Percentiles rank a stretch among this genome's conserved stretches.
phyloP scores from a whole-genome alignment of 2,797 vertebrate species.

The Amblyraja radiata region DNA sequence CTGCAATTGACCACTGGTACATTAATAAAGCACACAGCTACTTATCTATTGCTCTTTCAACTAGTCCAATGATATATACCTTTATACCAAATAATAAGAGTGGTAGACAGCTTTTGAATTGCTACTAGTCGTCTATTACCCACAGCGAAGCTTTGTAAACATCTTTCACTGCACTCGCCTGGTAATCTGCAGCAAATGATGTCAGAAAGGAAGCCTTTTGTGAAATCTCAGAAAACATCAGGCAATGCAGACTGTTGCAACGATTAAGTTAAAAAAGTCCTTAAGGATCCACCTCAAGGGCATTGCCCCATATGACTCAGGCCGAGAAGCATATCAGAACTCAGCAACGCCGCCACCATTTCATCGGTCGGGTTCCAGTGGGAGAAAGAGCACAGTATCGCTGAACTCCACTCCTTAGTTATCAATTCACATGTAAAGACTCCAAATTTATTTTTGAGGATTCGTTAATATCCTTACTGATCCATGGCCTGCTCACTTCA shows the following conservation, averaged over 20 bases:
- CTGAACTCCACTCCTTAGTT: not conserved
- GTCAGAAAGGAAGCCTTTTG: not conserved
- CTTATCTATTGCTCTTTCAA: not conserved
- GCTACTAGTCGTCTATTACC: not conserved
- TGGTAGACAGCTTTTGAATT: not conserved
- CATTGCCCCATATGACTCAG: not conserved
- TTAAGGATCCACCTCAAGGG: not conserved
- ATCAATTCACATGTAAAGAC: not conserved
- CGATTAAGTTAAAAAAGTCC: not conserved
- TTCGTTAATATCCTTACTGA: not conserved
- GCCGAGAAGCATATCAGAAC: not conserved
- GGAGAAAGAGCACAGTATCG: not conserved
- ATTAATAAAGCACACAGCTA: not conserved
- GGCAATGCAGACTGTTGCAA: not conserved
- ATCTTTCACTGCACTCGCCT: not conserved
- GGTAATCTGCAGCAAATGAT: not conserved
- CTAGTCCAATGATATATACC: not conserved
- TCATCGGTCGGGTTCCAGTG: not conserved
- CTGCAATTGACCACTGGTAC: not conserved
- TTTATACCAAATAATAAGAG: not conserved
- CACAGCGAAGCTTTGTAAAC: not conserved
- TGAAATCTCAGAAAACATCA: not conserved
- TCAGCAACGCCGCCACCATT: no score
- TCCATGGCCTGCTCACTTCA: not conserved
- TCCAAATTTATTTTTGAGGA: not conserved